These are phyloP conservation scores for Dasypolia templi DNA, from an alignment of 2,888 invertebrate species.

Conservation along the genomic window DNA sequence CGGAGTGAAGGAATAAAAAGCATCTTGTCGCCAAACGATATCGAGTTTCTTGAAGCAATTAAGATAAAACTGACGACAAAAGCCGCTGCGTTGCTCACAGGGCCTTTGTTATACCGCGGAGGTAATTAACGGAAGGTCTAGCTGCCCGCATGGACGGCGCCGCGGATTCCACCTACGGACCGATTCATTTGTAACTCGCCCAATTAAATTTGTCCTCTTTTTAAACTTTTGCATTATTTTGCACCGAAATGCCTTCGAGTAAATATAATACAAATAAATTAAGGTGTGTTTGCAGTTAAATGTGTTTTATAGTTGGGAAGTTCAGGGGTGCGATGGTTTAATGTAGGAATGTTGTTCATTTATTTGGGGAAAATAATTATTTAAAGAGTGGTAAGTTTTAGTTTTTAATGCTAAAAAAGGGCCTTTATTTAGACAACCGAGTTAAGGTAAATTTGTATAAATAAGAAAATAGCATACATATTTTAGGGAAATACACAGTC, in stretches of 20 bases:
- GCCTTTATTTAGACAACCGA: too few relatives aligned
- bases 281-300: conserved; percentile 50
- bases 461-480: too few relatives aligned
- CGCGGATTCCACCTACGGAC: conserved; percentile 58
- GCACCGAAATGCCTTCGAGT: conserved; percentile 37
- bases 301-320: conserved; percentile 51
- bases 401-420: too few relatives aligned
- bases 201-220: conserved; percentile 60
- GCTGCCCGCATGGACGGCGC: conserved; percentile 76
- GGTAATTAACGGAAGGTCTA: conserved; percentile 80
- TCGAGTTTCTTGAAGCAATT: conserved; percentile 89
- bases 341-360: conserved; percentile 26
- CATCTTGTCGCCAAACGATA: conserved; percentile 89
- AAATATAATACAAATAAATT: conserved; percentile 55
- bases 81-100: conserved; percentile 77
- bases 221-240: conserved; percentile 57
- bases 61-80: conserved; percentile 88
- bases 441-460: too few relatives aligned
- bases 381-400: too few relatives aligned
- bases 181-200: conserved; percentile 54
- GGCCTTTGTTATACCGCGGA: conserved; percentile 77
- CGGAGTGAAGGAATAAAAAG: conserved; percentile 84
- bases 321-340: conserved; percentile 27
- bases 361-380: conserved; percentile 11
- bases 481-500: too few relatives aligned